Evolutionary conservation across 92 coral and sea anemone species (phyloP).

Genomic region (Actinernus sp.): DNA sequence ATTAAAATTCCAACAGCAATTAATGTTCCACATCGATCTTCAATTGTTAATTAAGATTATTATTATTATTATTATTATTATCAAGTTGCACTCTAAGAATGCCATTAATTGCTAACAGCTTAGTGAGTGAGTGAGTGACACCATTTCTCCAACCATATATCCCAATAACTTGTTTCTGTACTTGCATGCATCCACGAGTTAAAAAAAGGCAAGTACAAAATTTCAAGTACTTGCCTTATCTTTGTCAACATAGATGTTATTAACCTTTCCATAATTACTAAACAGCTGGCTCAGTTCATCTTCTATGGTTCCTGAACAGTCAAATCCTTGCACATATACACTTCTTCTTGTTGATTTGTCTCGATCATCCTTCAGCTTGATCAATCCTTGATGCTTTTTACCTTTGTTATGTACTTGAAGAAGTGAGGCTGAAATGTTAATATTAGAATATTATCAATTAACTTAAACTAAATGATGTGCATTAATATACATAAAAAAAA

Average conservation of each 20-base stretch:
- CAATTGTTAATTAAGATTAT: not conserved
- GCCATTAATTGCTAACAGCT: too few relatives aligned
- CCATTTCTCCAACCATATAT: too few relatives aligned
- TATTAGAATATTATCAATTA: too few relatives aligned
- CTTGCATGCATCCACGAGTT: too few relatives aligned
- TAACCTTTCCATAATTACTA: slow-evolving; percentile 73
- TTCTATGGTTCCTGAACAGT: slow-evolving; percentile 69
- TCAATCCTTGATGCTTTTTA: slow-evolving; percentile 81
- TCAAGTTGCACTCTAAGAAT: too few relatives aligned
- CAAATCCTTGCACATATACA: slow-evolving; percentile 85
- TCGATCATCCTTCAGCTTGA: slow-evolving; percentile 66
- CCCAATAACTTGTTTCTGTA: too few relatives aligned
- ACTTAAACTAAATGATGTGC: too few relatives aligned
- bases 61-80: not conserved
- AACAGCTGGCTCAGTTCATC: slow-evolving; percentile 75
- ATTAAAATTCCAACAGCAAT: too few relatives aligned
- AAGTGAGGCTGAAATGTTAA: slow-evolving; percentile 70
- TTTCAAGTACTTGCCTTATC: slow-evolving; percentile 91
- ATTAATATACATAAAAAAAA: too few relatives aligned
- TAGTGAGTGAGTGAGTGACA: too few relatives aligned
- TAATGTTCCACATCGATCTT: too few relatives aligned
- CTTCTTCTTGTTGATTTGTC: slow-evolving; percentile 56
- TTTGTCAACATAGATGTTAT: slow-evolving; percentile 87
- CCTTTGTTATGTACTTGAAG: slow-evolving; percentile 85
- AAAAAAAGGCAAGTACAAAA: too few relatives aligned